phyloP scores from a whole-genome alignment of 2,888 invertebrate species.

The Agrenia bidenticulata region DNA sequence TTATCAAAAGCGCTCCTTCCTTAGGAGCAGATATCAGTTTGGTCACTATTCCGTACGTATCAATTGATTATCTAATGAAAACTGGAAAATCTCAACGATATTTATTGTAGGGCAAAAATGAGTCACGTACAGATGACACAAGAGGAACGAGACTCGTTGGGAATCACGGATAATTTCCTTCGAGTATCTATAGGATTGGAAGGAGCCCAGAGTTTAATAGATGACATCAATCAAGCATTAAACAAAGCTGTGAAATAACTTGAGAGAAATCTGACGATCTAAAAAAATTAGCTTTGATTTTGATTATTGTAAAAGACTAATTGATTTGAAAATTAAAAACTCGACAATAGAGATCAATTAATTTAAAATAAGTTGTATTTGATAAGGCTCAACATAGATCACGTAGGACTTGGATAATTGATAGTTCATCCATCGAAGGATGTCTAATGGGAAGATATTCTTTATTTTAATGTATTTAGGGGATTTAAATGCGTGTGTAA shows the following conservation, averaged over 20 bases:
- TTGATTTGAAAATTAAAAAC: too few relatives aligned
- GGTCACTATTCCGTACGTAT: constrained; percentile 24
- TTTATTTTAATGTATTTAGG: too few relatives aligned
- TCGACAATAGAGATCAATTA: too few relatives aligned
- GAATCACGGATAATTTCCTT: constrained; percentile 82
- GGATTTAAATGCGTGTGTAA: too few relatives aligned
- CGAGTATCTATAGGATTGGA: constrained; percentile 89
- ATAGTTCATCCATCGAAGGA: too few relatives aligned
- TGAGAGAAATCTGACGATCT: too few relatives aligned
- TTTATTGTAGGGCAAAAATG: constrained; percentile 56
- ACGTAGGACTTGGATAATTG: too few relatives aligned
- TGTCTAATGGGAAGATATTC: too few relatives aligned
- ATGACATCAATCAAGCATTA: constrained; percentile 80
- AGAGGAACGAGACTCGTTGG: constrained; percentile 69
- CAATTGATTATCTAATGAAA: background rate
- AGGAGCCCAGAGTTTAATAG: constrained; percentile 76
- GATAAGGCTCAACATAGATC: too few relatives aligned
- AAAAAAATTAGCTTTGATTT: too few relatives aligned
- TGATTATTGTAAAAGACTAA: too few relatives aligned
- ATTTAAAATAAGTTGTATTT: too few relatives aligned
- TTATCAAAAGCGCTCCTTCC: constrained; percentile 62
- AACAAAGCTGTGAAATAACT: constrained; percentile 54
- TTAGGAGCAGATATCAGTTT: constrained; percentile 28
- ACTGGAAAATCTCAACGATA: background rate
- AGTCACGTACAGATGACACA: constrained; percentile 77